Evolutionary conservation across 1,140 invertebrate species (phyloP).

Genomic region (Trichonephila clavipes): DNA sequence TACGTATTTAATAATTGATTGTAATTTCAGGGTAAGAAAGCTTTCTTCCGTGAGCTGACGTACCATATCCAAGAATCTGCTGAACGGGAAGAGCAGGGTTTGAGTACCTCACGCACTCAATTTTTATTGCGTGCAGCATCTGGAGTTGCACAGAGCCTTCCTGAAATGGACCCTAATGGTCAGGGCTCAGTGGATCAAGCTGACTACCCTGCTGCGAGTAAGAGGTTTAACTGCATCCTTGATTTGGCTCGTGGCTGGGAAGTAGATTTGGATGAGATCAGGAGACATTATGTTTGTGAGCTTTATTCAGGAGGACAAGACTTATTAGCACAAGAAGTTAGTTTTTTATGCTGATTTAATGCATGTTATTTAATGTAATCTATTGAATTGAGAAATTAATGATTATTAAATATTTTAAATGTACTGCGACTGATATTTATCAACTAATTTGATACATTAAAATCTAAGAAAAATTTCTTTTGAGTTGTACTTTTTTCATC

Average conservation of each 20-base stretch:
- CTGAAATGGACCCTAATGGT: slow-evolving; percentile 43
- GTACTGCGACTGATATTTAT: too few species aligned
- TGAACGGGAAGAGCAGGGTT: slow-evolving; percentile 80
- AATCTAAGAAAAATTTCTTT: too few species aligned
- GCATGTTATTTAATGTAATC: too few species aligned
- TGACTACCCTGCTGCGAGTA: slow-evolving; percentile 66
- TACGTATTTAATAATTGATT: neutral
- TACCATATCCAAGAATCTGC: slow-evolving; percentile 80
- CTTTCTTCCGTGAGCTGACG: slow-evolving; percentile 82
- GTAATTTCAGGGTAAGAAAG: slow-evolving; percentile 80
- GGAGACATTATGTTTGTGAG: slow-evolving; percentile 88
- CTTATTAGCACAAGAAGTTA: slow-evolving; percentile 87
- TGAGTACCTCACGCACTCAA: slow-evolving; percentile 80
- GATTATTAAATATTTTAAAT: too few species aligned
- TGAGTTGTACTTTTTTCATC: too few species aligned
- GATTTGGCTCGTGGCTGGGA: slow-evolving; percentile 89
- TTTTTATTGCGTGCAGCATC: slow-evolving; percentile 81
- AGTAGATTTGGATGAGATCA: slow-evolving; percentile 88
- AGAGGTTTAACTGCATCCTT: slow-evolving; percentile 86
- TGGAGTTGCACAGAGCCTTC: slow-evolving; percentile 79
- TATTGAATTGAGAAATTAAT: too few species aligned
- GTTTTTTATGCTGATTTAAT: neutral
- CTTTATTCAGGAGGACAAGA: slow-evolving; percentile 90
- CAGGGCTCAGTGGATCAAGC: slow-evolving; percentile 65
- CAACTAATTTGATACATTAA: too few species aligned